phyloP scores from a whole-genome alignment of 1,140 invertebrate genomes.

The Bombus waltoni region DNA sequence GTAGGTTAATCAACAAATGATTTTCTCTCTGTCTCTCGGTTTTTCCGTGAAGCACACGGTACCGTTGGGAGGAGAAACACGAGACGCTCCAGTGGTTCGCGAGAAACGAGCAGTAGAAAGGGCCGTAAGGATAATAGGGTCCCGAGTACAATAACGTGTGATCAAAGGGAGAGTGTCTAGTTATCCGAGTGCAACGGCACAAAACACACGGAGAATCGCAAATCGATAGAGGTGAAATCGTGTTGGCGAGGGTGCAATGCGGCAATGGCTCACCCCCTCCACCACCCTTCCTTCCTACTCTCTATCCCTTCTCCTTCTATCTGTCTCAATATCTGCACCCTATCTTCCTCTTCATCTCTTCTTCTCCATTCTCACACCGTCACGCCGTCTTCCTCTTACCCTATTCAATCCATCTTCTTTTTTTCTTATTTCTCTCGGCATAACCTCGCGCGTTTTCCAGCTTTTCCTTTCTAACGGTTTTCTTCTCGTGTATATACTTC shows the following conservation, averaged over 20 bases:
- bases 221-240: constrained; percentile 75
- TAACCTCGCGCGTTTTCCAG: background rate
- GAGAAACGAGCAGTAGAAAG: constrained; percentile 41
- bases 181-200: constrained; percentile 60
- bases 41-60: background rate
- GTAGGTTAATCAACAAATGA: constrained; percentile 46
- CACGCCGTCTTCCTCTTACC: background rate
- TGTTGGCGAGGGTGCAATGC: constrained; percentile 73
- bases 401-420: background rate
- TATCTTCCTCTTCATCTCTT: constrained; percentile 45
- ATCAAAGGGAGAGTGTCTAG: constrained; percentile 61
- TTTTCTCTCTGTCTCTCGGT: constrained; percentile 13
- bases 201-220: constrained; percentile 72
- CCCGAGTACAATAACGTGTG: constrained; percentile 55
- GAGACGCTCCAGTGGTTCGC: constrained; percentile 11
- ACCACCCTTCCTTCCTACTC: background rate
- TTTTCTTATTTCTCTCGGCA: background rate
- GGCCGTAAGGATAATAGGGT: constrained; percentile 45
- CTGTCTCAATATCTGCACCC: constrained; percentile 43
- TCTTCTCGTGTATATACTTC: background rate
- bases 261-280: constrained; percentile 63
- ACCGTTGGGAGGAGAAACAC: constrained; percentile 6
- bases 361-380: constrained; percentile 4
- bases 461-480: background rate
- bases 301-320: constrained; percentile 23